Evolutionary conservation across 1,140 invertebrate species (phyloP).

Genomic region (Caerostris extrusa): DNA sequence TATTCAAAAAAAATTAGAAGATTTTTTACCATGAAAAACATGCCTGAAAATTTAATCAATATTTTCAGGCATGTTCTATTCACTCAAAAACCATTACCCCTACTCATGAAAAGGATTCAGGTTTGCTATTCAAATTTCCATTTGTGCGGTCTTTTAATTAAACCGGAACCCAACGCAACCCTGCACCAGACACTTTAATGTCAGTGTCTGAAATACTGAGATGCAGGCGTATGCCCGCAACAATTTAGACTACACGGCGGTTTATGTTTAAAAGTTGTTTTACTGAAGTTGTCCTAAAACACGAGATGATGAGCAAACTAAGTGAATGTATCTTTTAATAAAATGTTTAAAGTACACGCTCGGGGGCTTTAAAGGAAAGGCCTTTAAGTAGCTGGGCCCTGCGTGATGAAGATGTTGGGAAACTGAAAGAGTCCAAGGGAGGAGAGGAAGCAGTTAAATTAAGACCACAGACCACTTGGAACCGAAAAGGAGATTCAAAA

Average conservation of each 20-base stretch:
- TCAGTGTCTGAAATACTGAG: constrained; percentile 12
- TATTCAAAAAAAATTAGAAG: no score
- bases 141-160: constrained; percentile 6
- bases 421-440: not conserved
- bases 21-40: no score
- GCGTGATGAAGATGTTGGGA: constrained; percentile 18
- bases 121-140: no score
- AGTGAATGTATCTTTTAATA: constrained; percentile 8
- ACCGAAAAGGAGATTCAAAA: not conserved
- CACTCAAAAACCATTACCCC: no score
- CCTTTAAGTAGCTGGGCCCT: not conserved
- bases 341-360: constrained; percentile 31
- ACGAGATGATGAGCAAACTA: constrained; percentile 24
- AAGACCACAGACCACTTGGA: constrained; percentile 1
- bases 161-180: not conserved
- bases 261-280: not conserved
- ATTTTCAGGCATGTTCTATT: no score
- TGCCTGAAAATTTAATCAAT: no score
- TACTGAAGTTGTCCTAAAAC: constrained; percentile 4
- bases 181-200: not conserved
- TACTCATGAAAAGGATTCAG: not conserved
- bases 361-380: not conserved
- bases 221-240: not conserved
- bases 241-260: not conserved
- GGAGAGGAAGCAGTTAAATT: not conserved